These are phyloP conservation scores for Smutsia temminckii DNA, from an alignment of 2,797 vertebrate genomes.

Conservation along the genomic window DNA sequence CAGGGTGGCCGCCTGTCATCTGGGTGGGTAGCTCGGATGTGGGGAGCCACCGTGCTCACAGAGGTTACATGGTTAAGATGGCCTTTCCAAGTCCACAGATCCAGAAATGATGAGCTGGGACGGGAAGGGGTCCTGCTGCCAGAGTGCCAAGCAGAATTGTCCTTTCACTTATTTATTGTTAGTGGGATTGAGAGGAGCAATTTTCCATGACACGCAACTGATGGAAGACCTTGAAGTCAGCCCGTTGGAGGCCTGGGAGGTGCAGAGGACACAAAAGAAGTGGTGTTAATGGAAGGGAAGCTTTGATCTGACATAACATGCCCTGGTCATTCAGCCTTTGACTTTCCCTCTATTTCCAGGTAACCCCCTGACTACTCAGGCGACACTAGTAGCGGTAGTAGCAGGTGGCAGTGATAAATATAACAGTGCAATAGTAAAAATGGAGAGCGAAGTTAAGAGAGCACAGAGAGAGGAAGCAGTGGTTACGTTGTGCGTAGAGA, in stretches of 20 bases:
- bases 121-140: not conserved
- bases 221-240: not conserved
- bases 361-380: rapidly evolving
- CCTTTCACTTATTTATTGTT: not conserved
- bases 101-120: not conserved
- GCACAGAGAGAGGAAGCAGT: rapidly evolving
- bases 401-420: not conserved
- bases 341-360: not conserved
- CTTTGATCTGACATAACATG: rapidly evolving
- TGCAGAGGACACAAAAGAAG: rapidly evolving
- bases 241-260: not conserved
- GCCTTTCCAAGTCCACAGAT: not conserved
- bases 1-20: not conserved
- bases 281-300: rapidly evolving
- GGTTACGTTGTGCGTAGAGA: rapidly evolving
- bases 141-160: not conserved
- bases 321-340: not conserved
- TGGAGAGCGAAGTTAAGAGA: not conserved
- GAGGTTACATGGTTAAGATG: not conserved
- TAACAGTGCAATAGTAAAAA: rapidly evolving
- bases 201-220: not conserved
- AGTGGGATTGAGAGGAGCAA: not conserved
- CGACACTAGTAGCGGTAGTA: rapidly evolving
- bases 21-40: rapidly evolving
- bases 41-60: rapidly evolving